Percentiles rank a stretch among this genome's conserved stretches.
Conservation (phyloP, 2,113 vertebrate genomes). For the Rhinogobius similis region DNA sequence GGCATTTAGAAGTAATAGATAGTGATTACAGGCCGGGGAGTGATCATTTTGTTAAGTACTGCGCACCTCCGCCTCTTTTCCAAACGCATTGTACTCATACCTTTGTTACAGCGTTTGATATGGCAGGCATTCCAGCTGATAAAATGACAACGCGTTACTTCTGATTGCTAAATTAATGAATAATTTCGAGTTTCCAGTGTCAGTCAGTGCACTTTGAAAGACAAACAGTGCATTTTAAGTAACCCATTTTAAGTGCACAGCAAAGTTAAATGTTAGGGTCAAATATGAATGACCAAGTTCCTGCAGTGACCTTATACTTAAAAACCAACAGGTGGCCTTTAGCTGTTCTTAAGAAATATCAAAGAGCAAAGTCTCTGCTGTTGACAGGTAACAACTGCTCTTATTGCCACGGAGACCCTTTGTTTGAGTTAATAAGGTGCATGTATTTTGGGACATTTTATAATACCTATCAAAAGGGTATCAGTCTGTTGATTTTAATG, state of each 20-base stretch:
- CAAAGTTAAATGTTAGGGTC: constrained; percentile 31
- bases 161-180: not conserved
- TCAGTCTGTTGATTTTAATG: not conserved
- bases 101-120: not conserved
- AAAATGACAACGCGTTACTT: not conserved
- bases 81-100: not conserved
- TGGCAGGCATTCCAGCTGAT: not conserved
- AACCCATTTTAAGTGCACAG: not conserved
- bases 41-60: not conserved
- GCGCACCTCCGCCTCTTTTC: not conserved
- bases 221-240: not conserved
- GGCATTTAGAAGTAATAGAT: constrained; percentile 13
- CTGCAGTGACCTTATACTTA: constrained; percentile 21
- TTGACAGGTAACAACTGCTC: constrained; percentile 13
- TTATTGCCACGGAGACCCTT: not conserved
- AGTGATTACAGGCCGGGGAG: not conserved
- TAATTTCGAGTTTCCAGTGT: not conserved
- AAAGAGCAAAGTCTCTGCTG: constrained; percentile 21
- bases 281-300: constrained; percentile 13
- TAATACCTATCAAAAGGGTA: not conserved
- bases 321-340: constrained; percentile 40
- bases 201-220: not conserved
- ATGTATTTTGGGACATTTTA: not conserved
- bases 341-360: constrained; percentile 26
- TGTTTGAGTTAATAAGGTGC: not conserved